Evolutionary conservation across 2,888 invertebrate species (phyloP), one percentile per base, ranked within the genome.

Genomic region (Seladonia tumulorum): DNA sequence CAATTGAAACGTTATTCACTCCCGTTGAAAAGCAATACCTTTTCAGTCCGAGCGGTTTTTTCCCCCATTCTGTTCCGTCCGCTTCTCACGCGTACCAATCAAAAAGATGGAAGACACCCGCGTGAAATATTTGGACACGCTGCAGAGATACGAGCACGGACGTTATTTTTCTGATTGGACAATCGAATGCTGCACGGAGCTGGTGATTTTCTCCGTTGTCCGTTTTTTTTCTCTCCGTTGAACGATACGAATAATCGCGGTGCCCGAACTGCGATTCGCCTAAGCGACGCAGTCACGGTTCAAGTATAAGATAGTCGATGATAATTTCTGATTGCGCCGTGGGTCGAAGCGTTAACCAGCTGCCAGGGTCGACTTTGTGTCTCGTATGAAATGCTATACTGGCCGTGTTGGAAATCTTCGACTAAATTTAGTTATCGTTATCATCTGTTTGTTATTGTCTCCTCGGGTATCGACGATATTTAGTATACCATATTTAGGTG

Each of bases 1-100:
- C 76, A 60, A 83, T 83, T 83, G 66, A 83, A 77, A 83, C 83
- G 83, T 83, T 73, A 83, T 83, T 83, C 83, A 72, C 49, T 74
- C 73, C 29, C 68, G 77, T 70, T 77, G 73, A 60, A 83, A 77
- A 74, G 76, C 83, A 74, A 83, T 76, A 77, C 73, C 73, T 77
- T 77, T 84, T 84, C 77, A 74, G 25, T 76, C 29, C 57, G 25
- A n/a, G 57, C 72, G 45, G n/a, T 45, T 81, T 63, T 74, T 68
- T 66, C 53, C 42, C 29, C 39, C 53, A 70, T 70, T 68, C 8
- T 76, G 63, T 77, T 66, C 39, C 22, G 71, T 53, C 66, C 29
- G 72, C 45, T 68, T 39, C 47, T 77, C 76, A 25, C 76, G 14
- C 75, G 53, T 22, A 60, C 42, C 57, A 60, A 68, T 77, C 76